Evolutionary conservation across 2,113 vertebrate species (phyloP), one percentile per base, ranked within the genome.

Genomic region (Murina feae): DNA sequence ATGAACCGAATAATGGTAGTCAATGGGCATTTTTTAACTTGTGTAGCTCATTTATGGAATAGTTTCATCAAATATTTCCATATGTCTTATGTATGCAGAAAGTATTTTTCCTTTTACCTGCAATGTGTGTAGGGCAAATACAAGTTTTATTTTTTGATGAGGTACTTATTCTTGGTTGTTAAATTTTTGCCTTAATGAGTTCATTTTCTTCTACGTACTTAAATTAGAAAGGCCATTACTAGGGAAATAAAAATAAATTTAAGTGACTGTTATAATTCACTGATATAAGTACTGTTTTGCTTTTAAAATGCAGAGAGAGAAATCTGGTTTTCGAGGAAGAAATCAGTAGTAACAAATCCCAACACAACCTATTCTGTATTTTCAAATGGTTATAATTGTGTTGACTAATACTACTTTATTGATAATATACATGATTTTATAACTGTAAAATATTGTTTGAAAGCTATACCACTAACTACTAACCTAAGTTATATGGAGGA

Each of bases 271-370:
- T 87, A 10, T 42, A 9, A 35, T 88, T 63, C 78, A 94, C 0
- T 55, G 37, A 89, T 75, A 44, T 0, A 84, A 47, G 2, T 55
- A 23, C 60, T 96, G 32, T 86, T 91, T 93, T 91, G 51, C 39
- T 92, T 93, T 96, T 93, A 79, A 92, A 86, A 82, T 92, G 72
- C 35, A 88, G 28, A 35, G 28, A 75, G 63, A 65, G 91, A 93
- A 79, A 9, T 42, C 58, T 82, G 21, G 53, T 79, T 95, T 96
- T 86, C 60, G 23, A 89, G 39, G 25, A 47, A 74, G 65, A 81
- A 21, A 78, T 39, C 35, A 91, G 0, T 92, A 75, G 42, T 89
- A 85, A 96, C 5, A 94, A 63, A 96, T 89, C 23, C 10, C 30
- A 4, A 74, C n/a, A 35, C 51, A 74, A 42, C 2, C 35, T 94